Conservation (phyloP, 2,113 vertebrate genomes). For the Puffinus mauretanicus region DNA sequence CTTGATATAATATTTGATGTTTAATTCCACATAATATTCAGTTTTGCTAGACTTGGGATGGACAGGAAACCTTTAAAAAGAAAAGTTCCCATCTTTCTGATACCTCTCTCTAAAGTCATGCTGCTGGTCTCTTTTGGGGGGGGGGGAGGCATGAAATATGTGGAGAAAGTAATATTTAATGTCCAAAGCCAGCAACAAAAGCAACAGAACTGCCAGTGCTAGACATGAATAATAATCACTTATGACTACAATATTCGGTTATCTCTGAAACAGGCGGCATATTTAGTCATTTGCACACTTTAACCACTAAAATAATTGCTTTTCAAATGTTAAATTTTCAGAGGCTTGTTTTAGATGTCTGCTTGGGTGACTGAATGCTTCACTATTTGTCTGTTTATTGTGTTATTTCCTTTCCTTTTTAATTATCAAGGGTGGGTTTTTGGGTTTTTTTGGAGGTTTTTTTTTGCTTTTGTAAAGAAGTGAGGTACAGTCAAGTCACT, state of each 20-base stretch:
- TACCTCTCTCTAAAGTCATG: not conserved
- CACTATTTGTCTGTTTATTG: not conserved
- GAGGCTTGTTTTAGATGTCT: not conserved
- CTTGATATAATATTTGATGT: not conserved
- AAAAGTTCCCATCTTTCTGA: not conserved
- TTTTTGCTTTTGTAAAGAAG: not conserved
- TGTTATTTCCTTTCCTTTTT: not conserved
- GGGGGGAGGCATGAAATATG: not conserved
- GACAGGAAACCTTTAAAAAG: not conserved
- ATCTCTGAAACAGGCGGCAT: not conserved
- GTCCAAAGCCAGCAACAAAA: conserved; percentile 18
- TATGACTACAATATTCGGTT: not conserved
- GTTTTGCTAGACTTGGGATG: not conserved
- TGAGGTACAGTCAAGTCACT: conserved; percentile 35
- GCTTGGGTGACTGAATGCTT: not conserved
- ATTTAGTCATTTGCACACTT: not conserved
- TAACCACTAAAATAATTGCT: not conserved
- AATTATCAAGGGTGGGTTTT: not conserved
- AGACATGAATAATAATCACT: not conserved
- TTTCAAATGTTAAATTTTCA: not conserved
- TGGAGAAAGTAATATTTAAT: not conserved
- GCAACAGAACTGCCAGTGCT: conserved; percentile 11
- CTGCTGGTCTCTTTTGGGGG: not conserved
- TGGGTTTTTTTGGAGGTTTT: not conserved
- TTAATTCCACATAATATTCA: not conserved